phyloP scores from a whole-genome alignment of 2,113 vertebrate species.

The Laticauda laticaudata region DNA sequence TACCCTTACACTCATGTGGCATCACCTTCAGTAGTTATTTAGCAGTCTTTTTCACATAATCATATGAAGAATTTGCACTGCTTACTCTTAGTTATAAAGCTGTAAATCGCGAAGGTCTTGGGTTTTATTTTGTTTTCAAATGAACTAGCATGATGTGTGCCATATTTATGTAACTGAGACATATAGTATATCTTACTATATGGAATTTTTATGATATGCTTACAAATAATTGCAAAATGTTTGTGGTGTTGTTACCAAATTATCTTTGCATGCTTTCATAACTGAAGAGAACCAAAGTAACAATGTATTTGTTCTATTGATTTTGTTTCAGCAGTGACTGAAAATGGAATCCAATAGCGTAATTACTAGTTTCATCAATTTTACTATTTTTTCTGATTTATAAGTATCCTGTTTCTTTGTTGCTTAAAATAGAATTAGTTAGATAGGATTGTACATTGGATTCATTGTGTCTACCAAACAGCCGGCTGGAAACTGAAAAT shows the following conservation, averaged over 20 bases:
- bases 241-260: background rate
- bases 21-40: background rate
- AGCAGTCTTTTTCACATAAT: slow-evolving; percentile 40
- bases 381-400: background rate
- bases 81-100: slow-evolving; percentile 34
- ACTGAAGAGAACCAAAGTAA: background rate
- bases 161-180: background rate
- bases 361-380: background rate
- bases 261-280: background rate
- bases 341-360: background rate
- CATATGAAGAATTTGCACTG: slow-evolving; percentile 42
- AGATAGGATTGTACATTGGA: background rate
- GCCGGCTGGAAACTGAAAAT: background rate
- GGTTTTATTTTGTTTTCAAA: background rate
- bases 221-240: background rate
- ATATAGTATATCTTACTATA: background rate
- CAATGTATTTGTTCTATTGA: background rate
- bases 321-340: background rate
- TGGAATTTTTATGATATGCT: background rate
- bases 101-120: background rate
- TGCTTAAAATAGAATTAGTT: background rate
- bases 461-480: background rate
- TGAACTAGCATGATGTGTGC: background rate
- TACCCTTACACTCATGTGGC: background rate
- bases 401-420: background rate